Conservation (phyloP, 1,140 invertebrate genomes). For the Geopemphigus sp. region DNA sequence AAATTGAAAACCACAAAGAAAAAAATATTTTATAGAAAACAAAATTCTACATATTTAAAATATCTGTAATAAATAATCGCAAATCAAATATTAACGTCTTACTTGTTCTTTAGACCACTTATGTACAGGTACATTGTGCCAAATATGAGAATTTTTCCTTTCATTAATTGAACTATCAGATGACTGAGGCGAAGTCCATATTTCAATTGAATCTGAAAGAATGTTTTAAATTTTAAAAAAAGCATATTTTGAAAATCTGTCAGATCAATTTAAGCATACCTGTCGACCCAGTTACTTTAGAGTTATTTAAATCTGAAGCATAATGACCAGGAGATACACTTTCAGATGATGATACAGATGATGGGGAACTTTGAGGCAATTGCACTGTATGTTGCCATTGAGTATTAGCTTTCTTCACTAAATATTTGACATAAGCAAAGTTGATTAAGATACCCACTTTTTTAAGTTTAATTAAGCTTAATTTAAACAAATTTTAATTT, state of each 20-base stretch:
- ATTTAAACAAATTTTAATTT: not conserved
- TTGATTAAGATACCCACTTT: not conserved
- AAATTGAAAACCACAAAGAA: not conserved
- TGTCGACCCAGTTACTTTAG: slow-evolving; percentile 50
- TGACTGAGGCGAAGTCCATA: slow-evolving; percentile 59
- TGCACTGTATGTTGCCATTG: slow-evolving; percentile 48
- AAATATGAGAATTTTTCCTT: slow-evolving; percentile 65
- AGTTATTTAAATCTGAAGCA: slow-evolving; percentile 56
- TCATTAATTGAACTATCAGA: slow-evolving; percentile 56
- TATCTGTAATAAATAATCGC: not conserved
- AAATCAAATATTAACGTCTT: slow-evolving; percentile 50
- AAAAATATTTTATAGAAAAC: not conserved
- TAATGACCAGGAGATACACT: slow-evolving; percentile 58
- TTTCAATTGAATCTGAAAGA: slow-evolving; percentile 58
- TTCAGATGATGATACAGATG: slow-evolving; percentile 53
- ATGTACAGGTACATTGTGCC: slow-evolving; percentile 69
- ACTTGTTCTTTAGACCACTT: slow-evolving; percentile 89
- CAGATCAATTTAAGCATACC: slow-evolving; percentile 50
- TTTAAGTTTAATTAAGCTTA: no score
- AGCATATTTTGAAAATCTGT: not conserved
- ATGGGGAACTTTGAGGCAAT: slow-evolving; percentile 52
- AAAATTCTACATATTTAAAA: not conserved
- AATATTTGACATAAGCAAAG: slow-evolving; percentile 54
- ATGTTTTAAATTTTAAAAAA: slow-evolving; percentile 32
- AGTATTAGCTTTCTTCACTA: slow-evolving; percentile 62